phyloP scores from a whole-genome alignment of 1,140 invertebrate species.

The Dinothrombium tinctorium region DNA sequence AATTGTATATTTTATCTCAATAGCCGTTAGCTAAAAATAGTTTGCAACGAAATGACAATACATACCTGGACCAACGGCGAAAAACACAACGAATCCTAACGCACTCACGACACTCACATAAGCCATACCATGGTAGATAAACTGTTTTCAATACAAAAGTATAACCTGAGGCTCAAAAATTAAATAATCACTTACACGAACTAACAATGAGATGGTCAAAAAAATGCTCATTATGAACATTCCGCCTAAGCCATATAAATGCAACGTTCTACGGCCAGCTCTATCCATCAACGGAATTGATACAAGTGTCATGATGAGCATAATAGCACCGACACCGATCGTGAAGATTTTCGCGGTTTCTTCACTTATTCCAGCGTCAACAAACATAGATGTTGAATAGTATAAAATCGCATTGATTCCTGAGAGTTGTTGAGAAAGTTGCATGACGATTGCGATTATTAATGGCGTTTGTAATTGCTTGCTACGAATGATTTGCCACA shows the following conservation, averaged over 20 bases:
- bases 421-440: slow-evolving; percentile 88
- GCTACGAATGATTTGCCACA: slow-evolving; percentile 65
- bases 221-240: slow-evolving; percentile 96
- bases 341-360: slow-evolving; percentile 41
- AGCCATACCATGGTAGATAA: slow-evolving; percentile 92
- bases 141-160: not conserved
- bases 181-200: slow-evolving; percentile 53
- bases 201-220: slow-evolving; percentile 82
- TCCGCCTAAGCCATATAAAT: slow-evolving; percentile 50
- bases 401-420: slow-evolving; percentile 95
- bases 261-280: slow-evolving; percentile 72
- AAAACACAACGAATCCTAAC: slow-evolving; percentile 83
- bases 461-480: slow-evolving; percentile 62
- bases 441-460: slow-evolving; percentile 85
- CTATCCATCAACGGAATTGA: slow-evolving; percentile 89
- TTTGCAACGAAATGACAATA: slow-evolving; percentile 14
- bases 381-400: slow-evolving; percentile 79
- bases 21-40: slow-evolving; percentile 22
- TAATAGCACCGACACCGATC: slow-evolving; percentile 86
- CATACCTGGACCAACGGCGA: slow-evolving; percentile 64
- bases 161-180: too few species aligned
- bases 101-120: slow-evolving; percentile 81
- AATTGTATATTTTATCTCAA: not conserved
- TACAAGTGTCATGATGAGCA: slow-evolving; percentile 85
- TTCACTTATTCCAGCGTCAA: slow-evolving; percentile 56